Percentiles rank a stretch among this genome's conserved stretches.
Conservation (phyloP, 2,797 vertebrate genomes). For the Epinephelus awoara region DNA sequence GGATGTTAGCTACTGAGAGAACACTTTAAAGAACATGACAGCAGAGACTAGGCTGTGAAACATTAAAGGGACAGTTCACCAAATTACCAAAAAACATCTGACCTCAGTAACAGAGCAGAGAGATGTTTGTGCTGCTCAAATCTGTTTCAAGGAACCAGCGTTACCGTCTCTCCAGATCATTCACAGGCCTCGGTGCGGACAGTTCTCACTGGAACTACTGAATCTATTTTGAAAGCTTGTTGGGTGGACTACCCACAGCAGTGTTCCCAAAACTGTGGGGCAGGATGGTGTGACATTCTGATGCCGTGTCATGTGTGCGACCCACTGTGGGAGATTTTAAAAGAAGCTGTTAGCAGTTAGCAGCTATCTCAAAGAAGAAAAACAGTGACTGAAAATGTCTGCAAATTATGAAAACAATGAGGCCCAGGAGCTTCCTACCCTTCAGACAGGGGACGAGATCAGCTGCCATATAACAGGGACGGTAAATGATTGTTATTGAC, state of each 20-base stretch:
- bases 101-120: not conserved
- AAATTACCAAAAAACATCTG: not conserved
- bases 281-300: not conserved
- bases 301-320: too few species aligned
- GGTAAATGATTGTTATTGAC: too few species aligned
- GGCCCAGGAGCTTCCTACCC: too few species aligned
- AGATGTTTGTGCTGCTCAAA: too few species aligned
- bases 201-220: too few species aligned
- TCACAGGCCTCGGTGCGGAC: not conserved
- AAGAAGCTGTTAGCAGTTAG: too few species aligned
- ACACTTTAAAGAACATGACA: not conserved
- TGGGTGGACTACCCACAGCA: not conserved
- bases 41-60: not conserved
- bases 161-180: not conserved
- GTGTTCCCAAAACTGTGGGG: not conserved
- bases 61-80: slow-evolving; percentile 19
- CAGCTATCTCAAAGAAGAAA: too few species aligned
- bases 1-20: not conserved
- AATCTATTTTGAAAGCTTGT: not conserved
- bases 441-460: too few species aligned
- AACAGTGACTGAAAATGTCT: too few species aligned
- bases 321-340: too few species aligned
- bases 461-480: too few species aligned
- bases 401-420: too few species aligned
- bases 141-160: not conserved